These are phyloP conservation scores for Drosophila triauraria DNA, from an alignment of 1,140 invertebrate genomes.

Conservation along the genomic window DNA sequence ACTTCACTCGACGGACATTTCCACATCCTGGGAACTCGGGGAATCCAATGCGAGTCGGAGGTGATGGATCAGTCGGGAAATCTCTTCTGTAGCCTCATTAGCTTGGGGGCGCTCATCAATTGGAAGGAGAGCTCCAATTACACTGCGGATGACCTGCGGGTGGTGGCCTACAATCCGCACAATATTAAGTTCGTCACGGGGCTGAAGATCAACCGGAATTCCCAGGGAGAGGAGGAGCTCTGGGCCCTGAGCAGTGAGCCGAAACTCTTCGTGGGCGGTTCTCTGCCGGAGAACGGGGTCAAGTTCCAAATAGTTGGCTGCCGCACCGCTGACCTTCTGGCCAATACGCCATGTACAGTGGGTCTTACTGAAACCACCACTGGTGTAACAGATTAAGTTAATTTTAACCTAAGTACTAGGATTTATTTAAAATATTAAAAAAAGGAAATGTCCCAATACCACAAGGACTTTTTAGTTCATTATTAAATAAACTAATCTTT, in stretches of 20 bases:
- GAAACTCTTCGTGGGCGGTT: slow-evolving; percentile 86
- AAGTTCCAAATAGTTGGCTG: slow-evolving; percentile 89
- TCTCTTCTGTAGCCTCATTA: slow-evolving; percentile 83
- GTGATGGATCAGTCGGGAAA: slow-evolving; percentile 87
- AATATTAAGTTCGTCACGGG: slow-evolving; percentile 89
- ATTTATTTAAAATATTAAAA: neutral
- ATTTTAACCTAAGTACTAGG: neutral
- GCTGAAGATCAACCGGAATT: slow-evolving; percentile 88
- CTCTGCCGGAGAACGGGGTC: slow-evolving; percentile 86
- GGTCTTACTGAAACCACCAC: slow-evolving; percentile 21
- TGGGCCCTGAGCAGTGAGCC: slow-evolving; percentile 88
- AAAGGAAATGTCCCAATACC: neutral
- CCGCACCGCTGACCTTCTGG: slow-evolving; percentile 70
- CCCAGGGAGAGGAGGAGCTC: slow-evolving; percentile 85
- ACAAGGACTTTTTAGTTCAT: neutral
- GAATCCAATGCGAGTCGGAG: slow-evolving; percentile 86
- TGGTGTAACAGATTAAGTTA: neutral
- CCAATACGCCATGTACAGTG: slow-evolving; percentile 71
- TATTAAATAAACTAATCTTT: neutral
- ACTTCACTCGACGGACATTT: slow-evolving; percentile 25
- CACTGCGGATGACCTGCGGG: slow-evolving; percentile 61
- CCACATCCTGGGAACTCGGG: slow-evolving; percentile 62
- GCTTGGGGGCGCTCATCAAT: slow-evolving; percentile 61
- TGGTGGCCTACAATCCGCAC: slow-evolving; percentile 85
- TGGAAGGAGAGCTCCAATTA: slow-evolving; percentile 63